Percentiles rank a stretch among this genome's conserved stretches.
These are phyloP conservation scores for Pitangus sulphuratus DNA, from an alignment of 2,797 vertebrate genomes.

Conservation along the genomic window DNA sequence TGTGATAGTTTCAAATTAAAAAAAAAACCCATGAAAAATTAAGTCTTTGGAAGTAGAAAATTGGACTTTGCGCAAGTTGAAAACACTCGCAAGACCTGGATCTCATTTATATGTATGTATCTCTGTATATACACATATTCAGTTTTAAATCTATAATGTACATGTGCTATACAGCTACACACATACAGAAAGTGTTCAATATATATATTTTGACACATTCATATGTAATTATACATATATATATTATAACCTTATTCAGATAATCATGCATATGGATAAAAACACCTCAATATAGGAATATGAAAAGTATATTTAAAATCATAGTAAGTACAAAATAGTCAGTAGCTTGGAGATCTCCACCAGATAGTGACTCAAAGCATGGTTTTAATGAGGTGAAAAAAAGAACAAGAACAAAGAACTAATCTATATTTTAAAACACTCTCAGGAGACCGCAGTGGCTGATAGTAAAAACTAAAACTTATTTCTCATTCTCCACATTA, in stretches of 20 bases:
- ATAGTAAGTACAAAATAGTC: neutral
- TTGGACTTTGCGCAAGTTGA: neutral
- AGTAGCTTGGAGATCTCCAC: constrained; percentile 24
- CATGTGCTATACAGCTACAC: neutral
- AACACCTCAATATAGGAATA: neutral
- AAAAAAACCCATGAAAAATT: neutral
- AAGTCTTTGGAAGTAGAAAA: neutral
- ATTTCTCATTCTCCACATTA: neutral
- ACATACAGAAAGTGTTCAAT: neutral
- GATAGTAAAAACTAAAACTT: neutral
- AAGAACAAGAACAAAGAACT: constrained; percentile 16
- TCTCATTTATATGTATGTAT: neutral
- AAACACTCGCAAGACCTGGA: neutral
- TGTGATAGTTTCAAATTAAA: neutral
- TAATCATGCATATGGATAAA: neutral
- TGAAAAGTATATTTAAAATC: neutral
- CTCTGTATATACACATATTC: neutral
- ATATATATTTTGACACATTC: neutral
- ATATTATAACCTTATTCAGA: neutral
- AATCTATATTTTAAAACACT: constrained; percentile 25
- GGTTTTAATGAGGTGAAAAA: constrained; percentile 2
- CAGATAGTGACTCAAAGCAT: constrained; percentile 49
- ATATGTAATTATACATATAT: neutral
- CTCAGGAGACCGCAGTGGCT: constrained; percentile 61
- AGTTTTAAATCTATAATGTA: neutral